Conservation (phyloP, 2,113 vertebrate species). For the Plotosus lineatus region DNA sequence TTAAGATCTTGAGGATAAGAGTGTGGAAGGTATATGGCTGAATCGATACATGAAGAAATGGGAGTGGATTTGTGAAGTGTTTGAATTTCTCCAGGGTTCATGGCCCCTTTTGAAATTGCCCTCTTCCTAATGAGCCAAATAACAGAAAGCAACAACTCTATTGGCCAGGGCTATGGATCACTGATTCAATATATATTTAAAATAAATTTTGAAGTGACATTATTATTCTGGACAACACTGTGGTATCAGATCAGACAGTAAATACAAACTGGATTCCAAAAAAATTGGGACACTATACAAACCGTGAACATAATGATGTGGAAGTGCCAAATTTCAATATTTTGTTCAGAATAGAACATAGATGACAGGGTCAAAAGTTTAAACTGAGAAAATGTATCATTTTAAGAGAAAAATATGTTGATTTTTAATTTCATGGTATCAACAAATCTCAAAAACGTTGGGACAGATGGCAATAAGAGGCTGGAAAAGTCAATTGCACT, state of each 20-base stretch:
- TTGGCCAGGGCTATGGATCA: constrained; percentile 9
- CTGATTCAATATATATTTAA: constrained; percentile 18
- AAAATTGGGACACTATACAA: no score
- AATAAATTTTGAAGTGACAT: neutral
- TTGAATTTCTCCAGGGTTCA: constrained; percentile 33
- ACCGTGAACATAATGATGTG: no score
- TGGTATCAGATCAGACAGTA: constrained; percentile 1
- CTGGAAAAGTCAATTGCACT: no score
- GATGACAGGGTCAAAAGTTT: no score
- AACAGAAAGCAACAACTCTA: constrained; percentile 16
- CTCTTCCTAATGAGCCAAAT: constrained; percentile 38
- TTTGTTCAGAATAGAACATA: no score
- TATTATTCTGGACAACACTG: constrained; percentile 2
- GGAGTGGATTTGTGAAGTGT: constrained; percentile 36
- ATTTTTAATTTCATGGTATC: no score
- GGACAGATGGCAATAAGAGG: no score
- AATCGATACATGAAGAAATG: constrained; percentile 28
- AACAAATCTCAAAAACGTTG: no score
- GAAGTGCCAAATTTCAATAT: no score
- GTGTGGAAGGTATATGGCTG: constrained; percentile 3
- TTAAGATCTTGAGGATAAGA: constrained; percentile 24
- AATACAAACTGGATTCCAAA: no score
- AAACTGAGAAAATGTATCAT: no score
- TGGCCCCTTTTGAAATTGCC: constrained; percentile 25
- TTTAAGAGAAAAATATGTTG: no score